These are phyloP conservation scores for Carassius gibelio DNA, from an alignment of 2,113 vertebrate genomes.

Conservation along the genomic window DNA sequence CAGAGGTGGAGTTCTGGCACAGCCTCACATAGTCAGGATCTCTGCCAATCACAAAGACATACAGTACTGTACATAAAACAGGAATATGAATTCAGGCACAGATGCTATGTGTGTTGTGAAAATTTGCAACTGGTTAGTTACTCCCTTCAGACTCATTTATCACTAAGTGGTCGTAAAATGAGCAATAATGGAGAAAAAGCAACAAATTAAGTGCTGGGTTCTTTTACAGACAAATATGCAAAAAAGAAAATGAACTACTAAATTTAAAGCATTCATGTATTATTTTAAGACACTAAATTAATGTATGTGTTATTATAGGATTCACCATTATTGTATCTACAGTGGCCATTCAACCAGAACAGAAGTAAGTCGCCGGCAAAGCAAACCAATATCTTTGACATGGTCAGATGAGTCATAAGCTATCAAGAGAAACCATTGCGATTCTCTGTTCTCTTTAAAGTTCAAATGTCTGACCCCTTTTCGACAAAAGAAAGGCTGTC, in stretches of 20 bases:
- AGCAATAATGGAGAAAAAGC: not conserved
- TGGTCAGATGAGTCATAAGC: not conserved
- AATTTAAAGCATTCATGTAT: not conserved
- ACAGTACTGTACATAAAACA: not conserved
- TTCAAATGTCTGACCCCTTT: slow-evolving; percentile 4
- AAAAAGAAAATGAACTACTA: not conserved
- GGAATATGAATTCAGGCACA: not conserved
- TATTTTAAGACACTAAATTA: not conserved
- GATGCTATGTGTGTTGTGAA: not conserved
- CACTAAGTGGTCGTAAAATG: not conserved
- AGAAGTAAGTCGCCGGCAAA: not conserved
- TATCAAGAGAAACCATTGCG: slow-evolving; percentile 14
- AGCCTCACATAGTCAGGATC: slow-evolving; percentile 22
- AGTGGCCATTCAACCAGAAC: not conserved
- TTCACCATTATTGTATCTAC: not conserved
- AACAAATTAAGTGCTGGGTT: not conserved
- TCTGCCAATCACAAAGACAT: slow-evolving; percentile 29
- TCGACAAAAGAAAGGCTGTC: slow-evolving; percentile 1
- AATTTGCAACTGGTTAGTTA: not conserved
- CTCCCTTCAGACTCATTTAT: not conserved
- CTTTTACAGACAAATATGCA: not conserved
- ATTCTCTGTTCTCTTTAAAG: slow-evolving; percentile 13
- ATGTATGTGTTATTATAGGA: not conserved
- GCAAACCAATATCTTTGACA: not conserved
- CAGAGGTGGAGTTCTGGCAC: not conserved